These are phyloP conservation scores for Crossaster papposus DNA, from an alignment of 53 echinoderm and acorn worm genomes.

Conservation along the genomic window DNA sequence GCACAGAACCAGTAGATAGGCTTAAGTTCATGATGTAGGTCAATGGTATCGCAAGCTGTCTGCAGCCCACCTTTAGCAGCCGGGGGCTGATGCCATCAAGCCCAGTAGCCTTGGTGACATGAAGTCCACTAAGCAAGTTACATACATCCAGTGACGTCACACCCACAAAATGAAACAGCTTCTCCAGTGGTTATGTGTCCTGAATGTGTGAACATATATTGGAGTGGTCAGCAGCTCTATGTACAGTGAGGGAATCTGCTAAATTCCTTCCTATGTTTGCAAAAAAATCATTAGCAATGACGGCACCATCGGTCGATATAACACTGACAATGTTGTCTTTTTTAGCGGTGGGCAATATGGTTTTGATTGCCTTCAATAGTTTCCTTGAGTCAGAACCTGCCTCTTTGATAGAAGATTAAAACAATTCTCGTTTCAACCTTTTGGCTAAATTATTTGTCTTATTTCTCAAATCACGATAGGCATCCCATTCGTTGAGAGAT, in stretches of 20 bases:
- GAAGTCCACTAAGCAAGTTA: conserved; percentile 3
- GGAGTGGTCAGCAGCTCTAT: conserved; percentile 2
- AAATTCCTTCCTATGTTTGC: background rate
- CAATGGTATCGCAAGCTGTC: conserved; percentile 4
- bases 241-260: conserved; percentile 8
- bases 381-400: conserved; percentile 22
- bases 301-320: background rate
- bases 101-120: conserved; percentile 18
- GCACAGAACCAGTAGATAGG: background rate
- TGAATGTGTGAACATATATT: background rate
- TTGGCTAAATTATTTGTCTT: conserved; percentile 10
- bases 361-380: conserved; percentile 26
- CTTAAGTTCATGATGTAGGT: conserved; percentile 30
- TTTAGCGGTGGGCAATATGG: conserved; percentile 5
- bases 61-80: conserved; percentile 18
- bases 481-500: no score
- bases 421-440: conserved; percentile 8
- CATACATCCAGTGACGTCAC: conserved; percentile 8
- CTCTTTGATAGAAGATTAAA: conserved; percentile 18
- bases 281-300: conserved; percentile 11
- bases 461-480: background rate
- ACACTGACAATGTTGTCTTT: background rate
- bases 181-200: conserved; percentile 28
- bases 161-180: conserved; percentile 48
- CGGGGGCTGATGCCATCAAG: conserved; percentile 25